Evolutionary conservation across 1,140 invertebrate genomes (phyloP).

Genomic region (Pteromalus puparum): DNA sequence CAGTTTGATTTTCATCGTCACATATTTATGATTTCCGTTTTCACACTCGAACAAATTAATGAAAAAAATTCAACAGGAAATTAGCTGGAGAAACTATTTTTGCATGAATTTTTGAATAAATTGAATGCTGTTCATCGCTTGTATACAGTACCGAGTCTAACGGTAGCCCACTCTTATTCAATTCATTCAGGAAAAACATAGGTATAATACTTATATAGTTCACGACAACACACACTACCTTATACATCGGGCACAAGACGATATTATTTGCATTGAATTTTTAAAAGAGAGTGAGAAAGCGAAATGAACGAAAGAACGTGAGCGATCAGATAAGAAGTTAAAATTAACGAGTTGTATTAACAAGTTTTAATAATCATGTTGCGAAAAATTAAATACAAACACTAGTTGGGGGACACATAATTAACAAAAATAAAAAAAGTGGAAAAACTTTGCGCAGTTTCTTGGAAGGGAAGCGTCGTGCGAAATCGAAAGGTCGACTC

Average conservation of each 20-base stretch:
- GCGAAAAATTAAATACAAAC: conserved; percentile 43
- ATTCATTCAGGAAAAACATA: background rate
- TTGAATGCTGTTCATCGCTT: conserved; percentile 19
- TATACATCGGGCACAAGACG: conserved; percentile 27
- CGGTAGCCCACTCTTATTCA: background rate
- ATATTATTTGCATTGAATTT: conserved; percentile 9
- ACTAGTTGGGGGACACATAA: conserved; percentile 58
- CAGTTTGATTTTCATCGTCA: background rate
- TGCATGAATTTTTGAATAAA: background rate
- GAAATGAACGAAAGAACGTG: conserved; percentile 5
- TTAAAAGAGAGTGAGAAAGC: conserved; percentile 30
- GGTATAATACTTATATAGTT: background rate
- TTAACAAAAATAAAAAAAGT: conserved; percentile 59
- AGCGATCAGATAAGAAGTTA: background rate
- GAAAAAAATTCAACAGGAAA: background rate
- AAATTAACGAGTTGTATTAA: conserved; percentile 35
- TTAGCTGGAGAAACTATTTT: background rate
- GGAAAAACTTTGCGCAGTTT: conserved; percentile 30
- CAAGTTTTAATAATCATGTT: conserved; percentile 62
- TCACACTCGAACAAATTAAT: background rate
- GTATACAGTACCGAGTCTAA: background rate
- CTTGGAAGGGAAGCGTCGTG: conserved; percentile 25
- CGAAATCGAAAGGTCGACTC: background rate
- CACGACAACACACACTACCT: conserved; percentile 20
- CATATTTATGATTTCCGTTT: background rate